Percentiles rank a stretch among this genome's conserved stretches.
phyloP scores from a whole-genome alignment of 2,113 vertebrate species.

The Etia nguti region DNA sequence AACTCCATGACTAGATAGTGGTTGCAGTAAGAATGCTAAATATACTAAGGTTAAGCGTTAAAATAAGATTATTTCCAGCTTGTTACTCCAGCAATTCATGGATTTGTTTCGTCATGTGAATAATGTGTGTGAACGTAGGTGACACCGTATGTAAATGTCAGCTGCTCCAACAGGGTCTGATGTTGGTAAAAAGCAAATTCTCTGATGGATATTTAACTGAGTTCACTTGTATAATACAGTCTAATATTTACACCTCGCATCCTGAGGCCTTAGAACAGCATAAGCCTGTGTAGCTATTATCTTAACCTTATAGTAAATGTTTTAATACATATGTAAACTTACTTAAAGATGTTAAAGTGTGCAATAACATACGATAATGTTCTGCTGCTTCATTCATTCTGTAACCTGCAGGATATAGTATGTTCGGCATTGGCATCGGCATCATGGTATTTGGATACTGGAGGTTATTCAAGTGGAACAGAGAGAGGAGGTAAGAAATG shows the following conservation, averaged over 20 bases:
- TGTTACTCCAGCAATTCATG: neutral
- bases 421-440: slow-evolving; percentile 82
- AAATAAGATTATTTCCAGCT: neutral
- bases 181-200: neutral
- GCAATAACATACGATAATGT: neutral
- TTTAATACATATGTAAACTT: neutral
- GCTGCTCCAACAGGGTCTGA: neutral
- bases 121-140: neutral
- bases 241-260: neutral
- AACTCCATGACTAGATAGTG: neutral
- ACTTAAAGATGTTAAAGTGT: neutral
- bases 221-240: neutral
- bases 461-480: slow-evolving; percentile 83
- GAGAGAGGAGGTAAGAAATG: slow-evolving; percentile 78
- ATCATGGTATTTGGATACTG: slow-evolving; percentile 81
- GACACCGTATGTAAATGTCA: neutral
- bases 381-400: neutral
- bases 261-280: neutral
- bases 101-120: neutral
- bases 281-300: neutral
- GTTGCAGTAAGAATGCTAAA: neutral
- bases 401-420: slow-evolving; percentile 75
- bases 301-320: neutral
- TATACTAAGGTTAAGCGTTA: neutral
- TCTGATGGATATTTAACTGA: neutral